These are phyloP conservation scores for Ypsolopha scabrella DNA, from an alignment of 2,888 invertebrate genomes.

Conservation along the genomic window DNA sequence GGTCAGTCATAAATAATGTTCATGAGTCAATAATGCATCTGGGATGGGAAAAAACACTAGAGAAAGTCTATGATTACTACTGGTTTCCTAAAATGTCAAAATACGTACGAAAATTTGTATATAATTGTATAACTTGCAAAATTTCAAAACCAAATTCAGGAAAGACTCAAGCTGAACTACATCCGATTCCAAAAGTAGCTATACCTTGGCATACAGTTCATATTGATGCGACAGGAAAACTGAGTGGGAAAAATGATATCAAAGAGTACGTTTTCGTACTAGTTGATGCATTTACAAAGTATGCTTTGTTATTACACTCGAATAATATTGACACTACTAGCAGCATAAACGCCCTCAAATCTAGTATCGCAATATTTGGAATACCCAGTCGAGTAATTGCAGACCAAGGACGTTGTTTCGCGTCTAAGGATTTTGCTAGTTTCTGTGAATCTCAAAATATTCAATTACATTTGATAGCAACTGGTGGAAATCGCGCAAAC, in stretches of 20 bases:
- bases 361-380: constrained; percentile 9
- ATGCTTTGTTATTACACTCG: constrained; percentile 2
- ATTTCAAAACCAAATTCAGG: constrained; percentile 22
- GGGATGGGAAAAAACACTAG: constrained; percentile 7
- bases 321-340: constrained; percentile 12
- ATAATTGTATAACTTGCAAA: constrained; percentile 23
- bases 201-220: constrained; percentile 21
- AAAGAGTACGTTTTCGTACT: constrained; percentile 4
- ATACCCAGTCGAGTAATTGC: constrained; percentile 3
- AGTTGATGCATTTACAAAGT: background rate
- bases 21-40: constrained; percentile 10
- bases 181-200: constrained; percentile 22
- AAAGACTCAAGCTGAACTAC: constrained; percentile 18
- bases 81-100: constrained; percentile 15
- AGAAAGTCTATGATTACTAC: constrained; percentile 13
- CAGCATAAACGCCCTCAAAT: constrained; percentile 7
- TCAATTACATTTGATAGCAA: constrained; percentile 17
- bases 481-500: constrained; percentile 18
- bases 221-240: constrained; percentile 14
- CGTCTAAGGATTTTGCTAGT: background rate
- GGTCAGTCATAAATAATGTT: constrained; percentile 14
- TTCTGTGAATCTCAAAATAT: constrained; percentile 14
- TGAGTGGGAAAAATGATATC: constrained; percentile 9
- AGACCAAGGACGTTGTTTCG: background rate
- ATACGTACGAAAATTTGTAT: constrained; percentile 15